These are phyloP conservation scores for Saimiri boliviensis DNA, from an alignment of 2,113 vertebrate species.

Conservation along the genomic window DNA sequence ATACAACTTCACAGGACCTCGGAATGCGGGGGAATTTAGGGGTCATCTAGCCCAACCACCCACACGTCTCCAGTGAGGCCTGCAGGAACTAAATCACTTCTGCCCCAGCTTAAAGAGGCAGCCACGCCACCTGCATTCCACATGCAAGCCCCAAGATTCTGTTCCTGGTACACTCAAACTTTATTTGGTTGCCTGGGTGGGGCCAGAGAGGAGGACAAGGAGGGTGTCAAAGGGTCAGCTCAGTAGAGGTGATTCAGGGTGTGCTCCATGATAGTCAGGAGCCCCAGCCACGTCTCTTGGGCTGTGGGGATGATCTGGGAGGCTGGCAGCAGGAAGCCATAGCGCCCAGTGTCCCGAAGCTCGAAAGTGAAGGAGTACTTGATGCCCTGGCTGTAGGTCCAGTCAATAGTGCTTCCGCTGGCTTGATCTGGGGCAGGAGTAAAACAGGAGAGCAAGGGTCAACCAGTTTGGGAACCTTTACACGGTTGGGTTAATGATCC, in stretches of 20 bases:
- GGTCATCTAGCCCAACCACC: conserved; percentile 33
- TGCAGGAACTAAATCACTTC: conserved; percentile 16
- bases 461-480: not conserved
- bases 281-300: conserved; percentile 92
- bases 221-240: not conserved
- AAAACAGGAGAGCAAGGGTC: fast-evolving
- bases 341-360: conserved; percentile 92
- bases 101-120: conserved; percentile 6
- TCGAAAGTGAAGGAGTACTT: conserved; percentile 97
- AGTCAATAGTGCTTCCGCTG: conserved; percentile 92
- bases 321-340: conserved; percentile 94
- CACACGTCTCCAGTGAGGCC: conserved; percentile 6
- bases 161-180: not conserved
- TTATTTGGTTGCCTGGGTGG: conserved; percentile 50
- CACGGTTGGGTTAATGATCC: not conserved
- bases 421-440: conserved; percentile 86
- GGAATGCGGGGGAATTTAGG: conserved; percentile 29
- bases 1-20: conserved; percentile 46
- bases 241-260: conserved; percentile 86
- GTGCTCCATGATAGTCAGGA: conserved; percentile 91
- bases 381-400: conserved; percentile 93
- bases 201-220: not conserved
- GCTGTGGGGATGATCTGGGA: conserved; percentile 93
- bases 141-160: not conserved
- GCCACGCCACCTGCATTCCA: not conserved